These are phyloP conservation scores for Cephonodes hylas DNA, from an alignment of 2,888 invertebrate species.

Conservation along the genomic window DNA sequence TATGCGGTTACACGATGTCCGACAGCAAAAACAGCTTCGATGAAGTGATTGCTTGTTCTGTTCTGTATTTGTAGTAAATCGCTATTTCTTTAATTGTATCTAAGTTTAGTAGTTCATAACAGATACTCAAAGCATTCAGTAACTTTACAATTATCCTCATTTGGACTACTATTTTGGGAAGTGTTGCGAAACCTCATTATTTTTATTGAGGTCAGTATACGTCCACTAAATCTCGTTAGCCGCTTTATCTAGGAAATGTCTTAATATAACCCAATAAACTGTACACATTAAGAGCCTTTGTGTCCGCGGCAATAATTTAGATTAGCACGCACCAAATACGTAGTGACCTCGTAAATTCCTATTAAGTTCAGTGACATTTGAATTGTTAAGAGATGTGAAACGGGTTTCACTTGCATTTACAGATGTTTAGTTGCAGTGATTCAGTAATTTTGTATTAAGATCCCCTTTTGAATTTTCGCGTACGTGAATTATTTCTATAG, in stretches of 20 bases:
- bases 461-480: not conserved
- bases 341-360: constrained; percentile 10
- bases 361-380: constrained; percentile 9
- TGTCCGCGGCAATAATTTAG: not conserved
- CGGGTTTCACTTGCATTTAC: not conserved
- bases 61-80: too few relatives aligned
- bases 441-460: not conserved
- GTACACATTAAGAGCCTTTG: not conserved
- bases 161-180: not conserved
- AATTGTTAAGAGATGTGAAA: constrained; percentile 7
- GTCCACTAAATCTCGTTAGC: constrained; percentile 4
- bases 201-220: not conserved
- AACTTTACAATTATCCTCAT: not conserved
- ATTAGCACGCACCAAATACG: constrained; percentile 3
- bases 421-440: not conserved
- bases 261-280: constrained; percentile 8
- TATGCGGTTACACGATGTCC: not conserved
- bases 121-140: not conserved
- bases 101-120: not conserved
- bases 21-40: too few relatives aligned
- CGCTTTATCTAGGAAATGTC: constrained; percentile 15
- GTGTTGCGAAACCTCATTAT: not conserved
- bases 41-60: too few relatives aligned
- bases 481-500: not conserved
- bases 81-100: not conserved